Evolutionary conservation across 2,113 vertebrate genomes (phyloP), one percentile per base, ranked within the genome.

Genomic region (Paralichthys olivaceus): DNA sequence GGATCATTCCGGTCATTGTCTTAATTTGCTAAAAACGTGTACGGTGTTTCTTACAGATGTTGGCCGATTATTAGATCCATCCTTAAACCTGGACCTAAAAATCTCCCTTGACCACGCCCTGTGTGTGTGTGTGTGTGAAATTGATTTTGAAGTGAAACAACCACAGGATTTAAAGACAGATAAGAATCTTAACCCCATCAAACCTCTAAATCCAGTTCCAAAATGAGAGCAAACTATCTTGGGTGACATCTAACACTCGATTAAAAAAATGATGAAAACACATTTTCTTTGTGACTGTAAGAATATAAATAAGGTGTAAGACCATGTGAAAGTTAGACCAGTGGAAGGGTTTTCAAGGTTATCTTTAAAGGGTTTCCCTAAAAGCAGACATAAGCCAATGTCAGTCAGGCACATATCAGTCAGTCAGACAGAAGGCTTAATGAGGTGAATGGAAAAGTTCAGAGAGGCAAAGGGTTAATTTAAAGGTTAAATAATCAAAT

Each of bases 121-220:
- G 91, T 93, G 93, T 94, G 93, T 34, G 28, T 59, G 57, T 32
- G 92, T 93, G 93, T 94, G 93, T 94, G 93, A 95, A 96, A 94
- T 92, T 92, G 95, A 94, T 95, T 74, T 65, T 93, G 93, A 88
- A 91, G 86, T 91, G 89, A 94, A 95, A 93, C 90, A 91, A 91
- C 93, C 84, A 80, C 85, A 87, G 93, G 91, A 93, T 92, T 95
- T 95, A 94, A 92, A 92, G 87, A 86, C 89, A 87, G 92, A 85
- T 96, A 95, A 96, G 94, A 93, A 94, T 93, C 95, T 97, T 96
- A 96, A 96, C 95, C 95, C 93, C 92, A 95, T 93, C 94, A 95
- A 43, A 95, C 95, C 93, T 94, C 90, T 90, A 90, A 95, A 95
- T 94, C 94, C 94, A 88, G 83, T 83, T 89, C 93, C 90, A 88